Evolutionary conservation across 2,888 invertebrate genomes (phyloP), one percentile per base, ranked within the genome.

Genomic region (Drosophila barbarae): DNA sequence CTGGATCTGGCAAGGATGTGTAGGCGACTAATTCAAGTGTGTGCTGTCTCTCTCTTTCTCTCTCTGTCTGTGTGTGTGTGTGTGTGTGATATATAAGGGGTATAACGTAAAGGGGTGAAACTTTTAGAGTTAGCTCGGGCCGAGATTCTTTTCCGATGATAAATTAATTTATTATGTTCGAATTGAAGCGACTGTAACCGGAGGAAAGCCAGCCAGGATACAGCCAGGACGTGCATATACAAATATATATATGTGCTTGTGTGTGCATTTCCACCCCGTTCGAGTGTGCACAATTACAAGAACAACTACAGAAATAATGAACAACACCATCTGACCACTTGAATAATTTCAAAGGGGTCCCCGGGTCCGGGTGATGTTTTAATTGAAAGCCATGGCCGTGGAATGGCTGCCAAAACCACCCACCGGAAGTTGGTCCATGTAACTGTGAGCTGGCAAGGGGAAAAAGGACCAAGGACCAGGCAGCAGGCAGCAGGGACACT

Each of bases 101-200:
- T 32, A 21, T 18, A 32, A 21, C 46, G 58, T 71, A 76, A 82
- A 82, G 52, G 83, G 85, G 83, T 83, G 83, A 78, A 81, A 83
- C 71, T 81, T 83, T 81, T 76, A 73, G 77, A 78, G 76, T 77
- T 76, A 72, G 77, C 81, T 72, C 81, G 71, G 77, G 72, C 72
- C 71, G 72, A 85, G 79, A 84, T 86, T 84, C 78, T 82, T 76
- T 82, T 76, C 73, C 80, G 87, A 87, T 86, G 87, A 87, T 86
- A 87, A 87, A 86, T 86, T 85, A 87, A 87, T 87, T 88, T 87
- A 88, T 87, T 87, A 87, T 86, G 86, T 87, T 86, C 82, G 85
- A 87, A 87, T 86, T 84, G 85, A 81, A 77, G 74, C 75, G 73
- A 71, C 76, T 56, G 44, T 38, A 30, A 53, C 47, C 49, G 55